Conservation (phyloP, 2,797 vertebrate genomes). For the Rhinophrynus dorsalis region DNA sequence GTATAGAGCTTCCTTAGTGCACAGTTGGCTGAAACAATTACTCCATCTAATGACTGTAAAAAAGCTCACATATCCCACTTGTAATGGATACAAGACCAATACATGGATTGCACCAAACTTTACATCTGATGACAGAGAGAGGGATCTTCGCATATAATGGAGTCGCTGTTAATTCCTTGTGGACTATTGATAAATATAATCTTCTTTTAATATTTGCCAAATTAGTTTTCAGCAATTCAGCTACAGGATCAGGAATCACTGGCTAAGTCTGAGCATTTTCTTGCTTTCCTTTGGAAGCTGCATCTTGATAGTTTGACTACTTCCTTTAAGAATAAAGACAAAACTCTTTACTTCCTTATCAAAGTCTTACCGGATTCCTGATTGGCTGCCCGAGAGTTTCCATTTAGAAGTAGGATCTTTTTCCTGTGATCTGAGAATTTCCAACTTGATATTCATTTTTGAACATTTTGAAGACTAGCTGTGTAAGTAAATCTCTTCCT, state of each 20-base stretch:
- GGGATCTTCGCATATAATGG: slow-evolving; percentile 86
- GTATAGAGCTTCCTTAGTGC: slow-evolving; percentile 93
- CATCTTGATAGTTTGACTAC: slow-evolving; percentile 91
- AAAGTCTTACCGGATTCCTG: slow-evolving; percentile 86
- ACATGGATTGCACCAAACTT: slow-evolving; percentile 90
- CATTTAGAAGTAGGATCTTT: slow-evolving; percentile 90
- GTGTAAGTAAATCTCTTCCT: too few species aligned
- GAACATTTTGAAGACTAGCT: slow-evolving; percentile 63
- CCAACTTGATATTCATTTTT: slow-evolving; percentile 82
- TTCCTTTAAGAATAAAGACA: slow-evolving; percentile 91
- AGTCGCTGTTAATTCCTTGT: slow-evolving; percentile 87
- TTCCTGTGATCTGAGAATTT: slow-evolving; percentile 92
- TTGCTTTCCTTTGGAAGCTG: slow-evolving; percentile 88
- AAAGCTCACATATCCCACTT: slow-evolving; percentile 80
- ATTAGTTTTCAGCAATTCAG: slow-evolving; percentile 91
- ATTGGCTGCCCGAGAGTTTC: slow-evolving; percentile 84
- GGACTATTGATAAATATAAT: slow-evolving; percentile 91
- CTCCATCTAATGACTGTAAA: slow-evolving; percentile 87
- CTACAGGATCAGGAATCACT: slow-evolving; percentile 90
- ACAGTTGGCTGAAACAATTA: slow-evolving; percentile 88
- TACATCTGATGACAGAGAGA: slow-evolving; percentile 75
- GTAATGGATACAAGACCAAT: slow-evolving; percentile 87
- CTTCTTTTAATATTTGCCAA: slow-evolving; percentile 89
- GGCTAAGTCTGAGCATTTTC: slow-evolving; percentile 85
- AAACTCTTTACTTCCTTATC: slow-evolving; percentile 95